Base-by-base conservation (phyloP, 1,140 invertebrate species). In the Hirudo medicinalis region DNA sequence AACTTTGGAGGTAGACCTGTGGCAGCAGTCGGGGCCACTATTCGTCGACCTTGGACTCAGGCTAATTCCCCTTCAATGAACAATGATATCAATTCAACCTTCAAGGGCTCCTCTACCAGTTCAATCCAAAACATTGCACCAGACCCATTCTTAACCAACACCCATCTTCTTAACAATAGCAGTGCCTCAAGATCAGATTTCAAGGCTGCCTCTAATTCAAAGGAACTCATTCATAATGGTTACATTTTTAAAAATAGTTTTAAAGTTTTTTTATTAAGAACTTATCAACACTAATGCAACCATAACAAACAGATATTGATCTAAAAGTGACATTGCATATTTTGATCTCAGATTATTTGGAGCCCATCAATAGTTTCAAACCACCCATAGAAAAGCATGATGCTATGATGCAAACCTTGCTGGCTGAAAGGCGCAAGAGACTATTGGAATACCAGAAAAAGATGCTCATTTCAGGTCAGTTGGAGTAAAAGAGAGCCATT, bases 361-460 rank as follows among this genome's bases (percentile, higher is more conserved):
- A 22, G n/a, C 70, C 25, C 29, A n/a, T 29, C 43, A 71, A 25
- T 22, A 71, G 29, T 19, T 57, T 53, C 20, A 43, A 32, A 22
- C 54, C 55, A n/a, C 54, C 54, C 22, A 29, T 53, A 6, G 25
- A 32, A 53, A 29, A 49, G 69, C 53, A 49, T 13, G 54, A 25
- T 72, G 79, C 80, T 25, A 78, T 81, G 77, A 80, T 81, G 80
- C 79, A 80, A 75, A 75, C 75, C 63, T 73, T 81, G 40, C 78
- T 78, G 76, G 74, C 73, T 11, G 79, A 80, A 9, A 68, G 80
- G 40, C 72, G 78, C 4, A 76, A 76, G 22, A 73, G 78, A 40
- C 71, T 78, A 27, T 69, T 74, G 40, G 77, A 80, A 67, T 77
- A 80, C 66, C 77, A 79, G 71, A 69, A 54, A 13, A 76, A 76